phyloP scores from a whole-genome alignment of 1,140 invertebrate species.

The Mercenaria mercenaria region DNA sequence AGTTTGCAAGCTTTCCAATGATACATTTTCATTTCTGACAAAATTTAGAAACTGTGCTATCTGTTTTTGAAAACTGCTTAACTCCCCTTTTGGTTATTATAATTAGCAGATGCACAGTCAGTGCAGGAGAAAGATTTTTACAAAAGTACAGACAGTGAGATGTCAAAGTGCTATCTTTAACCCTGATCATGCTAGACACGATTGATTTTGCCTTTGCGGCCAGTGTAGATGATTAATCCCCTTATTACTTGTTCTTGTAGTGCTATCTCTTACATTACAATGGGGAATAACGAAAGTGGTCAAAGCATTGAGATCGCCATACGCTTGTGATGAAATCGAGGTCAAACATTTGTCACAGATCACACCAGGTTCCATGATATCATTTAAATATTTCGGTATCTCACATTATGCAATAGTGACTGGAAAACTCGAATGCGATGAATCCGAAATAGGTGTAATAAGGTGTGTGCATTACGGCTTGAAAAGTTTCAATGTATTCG shows the following conservation, averaged over 20 bases:
- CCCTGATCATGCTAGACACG: too few relatives aligned
- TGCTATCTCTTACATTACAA: constrained; percentile 20
- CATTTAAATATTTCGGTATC: not conserved
- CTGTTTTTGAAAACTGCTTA: too few relatives aligned
- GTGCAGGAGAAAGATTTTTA: too few relatives aligned
- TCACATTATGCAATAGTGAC: not conserved
- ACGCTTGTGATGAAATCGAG: not conserved
- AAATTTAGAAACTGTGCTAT: too few relatives aligned
- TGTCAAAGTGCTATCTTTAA: too few relatives aligned
- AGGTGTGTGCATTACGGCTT: constrained; percentile 14
- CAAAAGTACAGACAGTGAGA: too few relatives aligned
- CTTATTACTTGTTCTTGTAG: not conserved
- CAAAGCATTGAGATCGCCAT: not conserved
- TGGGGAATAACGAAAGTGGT: not conserved
- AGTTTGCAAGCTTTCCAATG: too few relatives aligned
- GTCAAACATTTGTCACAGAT: not conserved
- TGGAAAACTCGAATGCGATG: not conserved
- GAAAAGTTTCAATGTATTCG: not conserved
- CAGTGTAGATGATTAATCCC: too few relatives aligned
- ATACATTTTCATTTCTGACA: too few relatives aligned
- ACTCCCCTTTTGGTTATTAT: too few relatives aligned
- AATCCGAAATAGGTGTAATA: not conserved
- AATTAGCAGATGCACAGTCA: too few relatives aligned
- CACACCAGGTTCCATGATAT: not conserved
- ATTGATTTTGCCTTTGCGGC: too few relatives aligned